Evolutionary conservation across 2,888 invertebrate species (phyloP).

Genomic region (Drosophila kambysellisi): DNA sequence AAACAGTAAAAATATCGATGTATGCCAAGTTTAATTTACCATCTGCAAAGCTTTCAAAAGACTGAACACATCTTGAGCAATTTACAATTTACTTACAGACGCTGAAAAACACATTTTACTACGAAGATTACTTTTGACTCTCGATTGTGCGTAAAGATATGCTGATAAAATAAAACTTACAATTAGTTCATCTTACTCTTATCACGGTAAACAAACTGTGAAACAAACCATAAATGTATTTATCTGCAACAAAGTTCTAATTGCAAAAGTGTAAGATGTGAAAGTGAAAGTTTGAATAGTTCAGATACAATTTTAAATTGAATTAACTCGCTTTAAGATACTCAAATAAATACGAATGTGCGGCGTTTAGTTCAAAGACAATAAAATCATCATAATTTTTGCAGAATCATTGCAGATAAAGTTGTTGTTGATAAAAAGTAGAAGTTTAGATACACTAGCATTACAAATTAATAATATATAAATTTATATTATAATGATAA

Average conservation of each 20-base stretch:
- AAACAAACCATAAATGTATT: not conserved
- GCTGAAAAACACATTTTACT: not conserved
- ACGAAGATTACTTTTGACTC: too few relatives aligned
- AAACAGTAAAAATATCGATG: not conserved
- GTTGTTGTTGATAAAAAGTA: not conserved
- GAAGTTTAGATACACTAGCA: not conserved
- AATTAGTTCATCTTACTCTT: not conserved
- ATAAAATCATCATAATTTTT: not conserved
- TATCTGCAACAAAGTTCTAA: not conserved
- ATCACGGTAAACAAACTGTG: not conserved
- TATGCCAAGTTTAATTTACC: not conserved
- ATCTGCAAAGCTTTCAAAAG: not conserved
- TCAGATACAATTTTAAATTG: too few relatives aligned
- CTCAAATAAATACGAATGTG: not conserved
- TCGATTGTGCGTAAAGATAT: not conserved
- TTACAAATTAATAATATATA: not conserved
- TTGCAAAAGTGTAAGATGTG: too few relatives aligned
- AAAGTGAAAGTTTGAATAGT: not conserved
- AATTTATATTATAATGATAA: not conserved
- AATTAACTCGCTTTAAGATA: not conserved
- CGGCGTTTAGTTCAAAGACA: not conserved
- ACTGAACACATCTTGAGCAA: not conserved
- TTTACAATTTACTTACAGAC: not conserved
- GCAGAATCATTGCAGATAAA: not conserved
- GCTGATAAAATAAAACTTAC: not conserved